Evolutionary conservation across 1,140 invertebrate species (phyloP).

Genomic region (Halesus radiatus): DNA sequence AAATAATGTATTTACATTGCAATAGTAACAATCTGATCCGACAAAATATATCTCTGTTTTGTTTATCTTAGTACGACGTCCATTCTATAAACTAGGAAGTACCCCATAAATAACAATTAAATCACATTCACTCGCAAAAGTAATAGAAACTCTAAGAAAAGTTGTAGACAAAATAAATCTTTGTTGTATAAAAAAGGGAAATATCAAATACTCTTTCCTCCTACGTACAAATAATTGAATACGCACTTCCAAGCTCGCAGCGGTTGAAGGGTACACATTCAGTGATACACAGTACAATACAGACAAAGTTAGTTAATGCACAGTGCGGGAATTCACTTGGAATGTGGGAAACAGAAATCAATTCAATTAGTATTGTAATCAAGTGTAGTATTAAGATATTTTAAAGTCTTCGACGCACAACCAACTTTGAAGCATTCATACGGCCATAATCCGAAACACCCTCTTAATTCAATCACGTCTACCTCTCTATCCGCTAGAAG

Average conservation of each 20-base stretch:
- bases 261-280: slow-evolving; percentile 46
- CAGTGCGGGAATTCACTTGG: slow-evolving; percentile 35
- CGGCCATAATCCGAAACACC: neutral
- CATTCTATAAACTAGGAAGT: slow-evolving; percentile 45
- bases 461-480: too few relatives aligned
- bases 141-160: slow-evolving; percentile 40
- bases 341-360: slow-evolving; percentile 46
- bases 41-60: slow-evolving; percentile 42
- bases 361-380: neutral
- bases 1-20: slow-evolving; percentile 26
- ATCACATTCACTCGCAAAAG: slow-evolving; percentile 42
- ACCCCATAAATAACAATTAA: slow-evolving; percentile 52
- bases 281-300: too few relatives aligned
- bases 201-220: slow-evolving; percentile 49
- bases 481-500: neutral
- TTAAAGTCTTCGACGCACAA: slow-evolving; percentile 51
- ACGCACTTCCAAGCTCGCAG: slow-evolving; percentile 49
- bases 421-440: slow-evolving; percentile 51
- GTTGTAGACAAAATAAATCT: slow-evolving; percentile 56
- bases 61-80: slow-evolving; percentile 5
- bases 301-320: slow-evolving; percentile 30
- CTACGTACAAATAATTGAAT: slow-evolving; percentile 29
- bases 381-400: too few relatives aligned
- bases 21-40: slow-evolving; percentile 15
- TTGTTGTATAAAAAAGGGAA: slow-evolving; percentile 54